These are phyloP conservation scores for Lamprologus lemairii DNA, from an alignment of 2,113 vertebrate genomes.

Conservation along the genomic window DNA sequence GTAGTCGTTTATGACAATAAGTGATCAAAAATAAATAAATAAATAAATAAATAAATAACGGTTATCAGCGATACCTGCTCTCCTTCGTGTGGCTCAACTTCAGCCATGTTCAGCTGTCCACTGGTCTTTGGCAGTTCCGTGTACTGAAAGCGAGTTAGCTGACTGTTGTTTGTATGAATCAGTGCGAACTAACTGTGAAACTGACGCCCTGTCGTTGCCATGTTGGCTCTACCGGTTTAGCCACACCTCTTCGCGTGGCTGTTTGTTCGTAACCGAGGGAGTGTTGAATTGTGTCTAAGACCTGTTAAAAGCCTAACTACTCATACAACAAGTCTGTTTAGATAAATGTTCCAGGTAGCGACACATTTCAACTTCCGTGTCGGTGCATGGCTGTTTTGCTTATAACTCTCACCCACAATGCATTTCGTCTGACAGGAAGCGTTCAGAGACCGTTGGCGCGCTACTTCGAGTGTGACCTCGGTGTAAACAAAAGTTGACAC, in stretches of 20 bases:
- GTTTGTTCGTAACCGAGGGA: not conserved
- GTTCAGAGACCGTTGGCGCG: slow-evolving; percentile 25
- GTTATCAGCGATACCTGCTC: slow-evolving; percentile 57
- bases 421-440: slow-evolving; percentile 30
- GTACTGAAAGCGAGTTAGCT: slow-evolving; percentile 10
- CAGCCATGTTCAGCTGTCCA: slow-evolving; percentile 67
- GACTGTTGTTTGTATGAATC: slow-evolving; percentile 33
- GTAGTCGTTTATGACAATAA: not conserved
- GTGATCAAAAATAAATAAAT: not conserved
- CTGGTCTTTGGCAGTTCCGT: slow-evolving; percentile 5
- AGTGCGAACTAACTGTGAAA: slow-evolving; percentile 38
- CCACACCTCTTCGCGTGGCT: slow-evolving; percentile 35
- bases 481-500: not conserved
- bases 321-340: not conserved
- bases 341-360: not conserved
- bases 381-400: not conserved
- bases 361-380: not conserved
- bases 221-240: slow-evolving; percentile 37
- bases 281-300: not conserved
- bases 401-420: slow-evolving; percentile 46
- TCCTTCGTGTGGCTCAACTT: slow-evolving; percentile 46
- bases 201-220: slow-evolving; percentile 14
- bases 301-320: not conserved
- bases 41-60: not conserved
- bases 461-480: not conserved